Base-by-base conservation (phyloP, 2,113 vertebrate species). In the Rallus limicola region DNA sequence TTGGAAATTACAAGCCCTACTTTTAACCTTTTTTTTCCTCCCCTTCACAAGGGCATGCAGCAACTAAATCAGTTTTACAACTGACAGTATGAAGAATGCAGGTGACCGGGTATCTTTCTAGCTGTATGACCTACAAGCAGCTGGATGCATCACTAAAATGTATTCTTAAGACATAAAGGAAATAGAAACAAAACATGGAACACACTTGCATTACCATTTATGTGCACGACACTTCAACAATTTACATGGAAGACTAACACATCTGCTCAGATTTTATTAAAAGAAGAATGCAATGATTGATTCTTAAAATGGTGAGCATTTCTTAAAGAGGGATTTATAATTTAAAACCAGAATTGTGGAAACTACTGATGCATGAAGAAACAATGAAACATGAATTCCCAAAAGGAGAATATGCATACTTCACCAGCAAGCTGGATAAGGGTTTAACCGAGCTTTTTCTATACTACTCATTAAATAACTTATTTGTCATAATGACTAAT, bases 231-330 rank as follows among this genome's bases (percentile, higher is more conserved):
- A 95, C 84, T 95, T 80, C 91, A 79, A 91, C 85, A 93, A 74
- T 67, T 53, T 91, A 94, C 53, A 96, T 31, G 92, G 97, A 98
- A 95, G 97, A 98, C 86, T 95, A 94, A 88, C n/a, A 92, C 74
- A 92, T 70, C 95, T 91, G 56, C 92, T 93, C 97, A 96, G 95
- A 96, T 81, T 97, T 95, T 92, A 88, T 83, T 90, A 86, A 90
- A 97, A 97, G 95, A 96, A 97, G 96, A 95, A 91, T 93, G 76
- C 92, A 95, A 95, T 71, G 95, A 82, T 82, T 96, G 96, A 97
- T 92, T 88, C 86, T 87, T 96, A 97, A 98, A 98, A 98, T 97
- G 95, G 96, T 97, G 97, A 98, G 97, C 96, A 95, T 90, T 97
- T 96, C 93, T 94, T 94, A 95, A 97, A 92, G 89, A 94, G 82